Evolutionary conservation across 2,113 vertebrate genomes (phyloP).

Genomic region (Thalassoma bifasciatum): DNA sequence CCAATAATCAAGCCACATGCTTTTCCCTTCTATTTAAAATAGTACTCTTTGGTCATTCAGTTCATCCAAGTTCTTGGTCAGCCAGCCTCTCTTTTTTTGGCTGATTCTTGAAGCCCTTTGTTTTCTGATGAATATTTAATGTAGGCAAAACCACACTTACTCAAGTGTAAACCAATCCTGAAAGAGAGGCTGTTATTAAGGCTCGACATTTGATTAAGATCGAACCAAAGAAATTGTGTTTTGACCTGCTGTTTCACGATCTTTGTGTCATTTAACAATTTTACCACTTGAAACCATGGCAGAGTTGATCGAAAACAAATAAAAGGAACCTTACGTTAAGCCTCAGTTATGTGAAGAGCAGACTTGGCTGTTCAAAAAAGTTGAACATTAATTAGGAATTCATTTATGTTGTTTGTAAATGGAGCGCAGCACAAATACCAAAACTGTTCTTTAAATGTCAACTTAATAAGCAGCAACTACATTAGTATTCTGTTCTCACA

Average conservation of each 20-base stretch:
- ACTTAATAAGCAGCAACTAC: neutral
- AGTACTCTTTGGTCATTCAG: neutral
- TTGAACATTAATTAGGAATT: too few species aligned
- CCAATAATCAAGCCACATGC: conserved; percentile 41
- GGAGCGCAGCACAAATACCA: neutral
- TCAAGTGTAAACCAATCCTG: neutral
- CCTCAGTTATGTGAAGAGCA: neutral
- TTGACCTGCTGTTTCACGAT: neutral
- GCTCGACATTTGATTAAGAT: neutral
- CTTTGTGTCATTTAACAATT: neutral
- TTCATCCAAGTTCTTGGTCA: too few species aligned
- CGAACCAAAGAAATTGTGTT: neutral
- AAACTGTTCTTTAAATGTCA: neutral
- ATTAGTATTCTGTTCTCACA: neutral
- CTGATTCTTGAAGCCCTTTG: too few species aligned
- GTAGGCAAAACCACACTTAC: neutral
- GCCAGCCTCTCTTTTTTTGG: too few species aligned
- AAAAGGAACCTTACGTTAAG: neutral
- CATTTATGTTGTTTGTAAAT: neutral
- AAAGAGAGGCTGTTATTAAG: neutral
- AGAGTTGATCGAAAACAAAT: neutral
- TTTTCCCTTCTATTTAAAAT: neutral
- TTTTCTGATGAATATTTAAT: too few species aligned
- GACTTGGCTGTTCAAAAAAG: neutral
- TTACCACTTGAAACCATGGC: neutral